These are phyloP conservation scores for Crotalus helleri DNA, from an alignment of 2,113 vertebrate genomes.

Conservation along the genomic window DNA sequence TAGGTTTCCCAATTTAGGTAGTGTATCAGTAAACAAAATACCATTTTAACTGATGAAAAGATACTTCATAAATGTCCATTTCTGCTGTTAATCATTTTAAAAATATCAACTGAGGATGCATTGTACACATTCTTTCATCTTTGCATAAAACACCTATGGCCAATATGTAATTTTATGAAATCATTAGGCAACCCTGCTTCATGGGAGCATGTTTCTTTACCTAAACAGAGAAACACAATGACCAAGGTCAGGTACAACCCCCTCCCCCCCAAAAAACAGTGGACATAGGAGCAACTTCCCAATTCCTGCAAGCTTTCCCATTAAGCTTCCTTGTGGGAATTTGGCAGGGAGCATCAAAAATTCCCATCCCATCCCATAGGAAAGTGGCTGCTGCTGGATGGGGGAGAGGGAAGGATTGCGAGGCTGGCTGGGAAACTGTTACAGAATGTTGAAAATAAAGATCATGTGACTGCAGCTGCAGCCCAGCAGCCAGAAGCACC, in stretches of 20 bases:
- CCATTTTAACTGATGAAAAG: neutral
- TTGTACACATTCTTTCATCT: neutral
- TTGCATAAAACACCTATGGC: neutral
- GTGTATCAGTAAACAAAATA: neutral
- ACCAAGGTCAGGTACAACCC: neutral
- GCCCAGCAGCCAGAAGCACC: neutral
- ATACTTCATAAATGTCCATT: neutral
- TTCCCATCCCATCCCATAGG: neutral
- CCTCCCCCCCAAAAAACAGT: neutral
- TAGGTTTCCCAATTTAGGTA: neutral
- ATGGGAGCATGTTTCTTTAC: neutral
- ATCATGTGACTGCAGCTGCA: neutral
- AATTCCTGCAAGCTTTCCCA: neutral
- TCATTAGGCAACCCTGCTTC: neutral
- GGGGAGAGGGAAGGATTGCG: neutral
- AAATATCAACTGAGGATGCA: neutral
- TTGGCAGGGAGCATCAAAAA: neutral
- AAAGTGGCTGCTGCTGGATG: neutral
- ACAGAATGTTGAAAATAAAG: neutral
- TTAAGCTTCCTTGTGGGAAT: neutral
- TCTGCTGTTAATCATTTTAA: neutral
- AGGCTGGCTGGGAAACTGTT: neutral
- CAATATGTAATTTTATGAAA: neutral
- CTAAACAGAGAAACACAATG: neutral
- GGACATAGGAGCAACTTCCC: neutral